A percentile compares a stretch with the other conserved stretches of the same genome.
Evolutionary conservation across 2,113 vertebrate species (phyloP).

Genomic region (Atractosteus spatula): DNA sequence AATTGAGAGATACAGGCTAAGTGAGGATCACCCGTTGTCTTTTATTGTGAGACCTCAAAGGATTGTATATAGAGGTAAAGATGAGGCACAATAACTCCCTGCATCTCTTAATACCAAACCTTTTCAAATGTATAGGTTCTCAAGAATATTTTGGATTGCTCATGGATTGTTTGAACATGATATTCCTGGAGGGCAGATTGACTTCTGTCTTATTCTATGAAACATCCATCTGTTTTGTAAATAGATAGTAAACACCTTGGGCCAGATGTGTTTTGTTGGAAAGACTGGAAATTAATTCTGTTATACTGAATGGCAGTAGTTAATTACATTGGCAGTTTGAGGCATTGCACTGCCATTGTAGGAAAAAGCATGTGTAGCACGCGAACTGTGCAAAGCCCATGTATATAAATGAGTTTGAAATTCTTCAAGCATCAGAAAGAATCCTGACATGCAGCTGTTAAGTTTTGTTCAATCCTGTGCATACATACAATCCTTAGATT

Average conservation of each 20-base stretch:
- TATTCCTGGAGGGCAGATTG: neutral
- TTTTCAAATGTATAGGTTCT: neutral
- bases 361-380: neutral
- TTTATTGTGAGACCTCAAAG: too few species aligned
- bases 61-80: too few species aligned
- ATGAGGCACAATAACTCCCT: too few species aligned
- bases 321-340: conserved; percentile 1
- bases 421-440: neutral
- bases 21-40: too few species aligned
- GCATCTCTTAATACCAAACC: too few species aligned
- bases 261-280: neutral
- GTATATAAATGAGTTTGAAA: neutral
- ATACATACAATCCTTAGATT: too few species aligned
- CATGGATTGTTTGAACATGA: neutral
- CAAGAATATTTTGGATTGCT: neutral
- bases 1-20: too few species aligned
- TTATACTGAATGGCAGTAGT: neutral
- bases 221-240: conserved; percentile 12
- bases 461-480: too few species aligned
- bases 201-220: neutral
- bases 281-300: neutral
- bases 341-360: neutral
- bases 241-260: neutral
- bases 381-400: neutral
- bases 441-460: too few species aligned